Evolutionary conservation across 2,888 invertebrate genomes (phyloP).

Genomic region (Neoascia interrupta): DNA sequence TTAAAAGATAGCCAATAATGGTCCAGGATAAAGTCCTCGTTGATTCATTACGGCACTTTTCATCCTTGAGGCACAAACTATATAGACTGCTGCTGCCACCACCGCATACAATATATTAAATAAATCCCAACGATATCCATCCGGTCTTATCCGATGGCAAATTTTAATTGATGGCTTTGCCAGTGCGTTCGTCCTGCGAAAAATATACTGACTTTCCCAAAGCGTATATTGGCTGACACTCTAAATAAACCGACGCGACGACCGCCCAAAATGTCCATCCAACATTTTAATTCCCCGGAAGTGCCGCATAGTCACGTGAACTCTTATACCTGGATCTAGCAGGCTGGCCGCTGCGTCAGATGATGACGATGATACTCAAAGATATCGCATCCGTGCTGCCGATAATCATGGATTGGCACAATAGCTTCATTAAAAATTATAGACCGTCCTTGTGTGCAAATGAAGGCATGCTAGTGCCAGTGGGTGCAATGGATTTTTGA

Average conservation of each 20-base stretch:
- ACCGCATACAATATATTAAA: slow-evolving; percentile 44
- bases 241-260: slow-evolving; percentile 53
- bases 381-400: slow-evolving; percentile 37
- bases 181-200: slow-evolving; percentile 23
- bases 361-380: slow-evolving; percentile 25
- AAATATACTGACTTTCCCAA: slow-evolving; percentile 32
- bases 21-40: slow-evolving; percentile 42
- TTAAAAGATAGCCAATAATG: slow-evolving; percentile 41
- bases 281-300: slow-evolving; percentile 51
- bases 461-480: slow-evolving; percentile 5
- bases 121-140: slow-evolving; percentile 56
- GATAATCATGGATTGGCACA: slow-evolving; percentile 47
- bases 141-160: slow-evolving; percentile 56
- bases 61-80: slow-evolving; percentile 16
- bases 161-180: slow-evolving; percentile 63
- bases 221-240: slow-evolving; percentile 18
- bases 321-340: neutral
- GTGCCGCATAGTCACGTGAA: slow-evolving; percentile 11
- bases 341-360: neutral
- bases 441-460: slow-evolving; percentile 34
- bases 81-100: too few species aligned
- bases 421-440: slow-evolving; percentile 67
- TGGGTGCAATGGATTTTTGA: slow-evolving; percentile 40
- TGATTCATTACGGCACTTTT: slow-evolving; percentile 49
- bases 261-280: slow-evolving; percentile 37